Conservation (phyloP, 1,140 invertebrate species). For the Aphelenchoides avenae region DNA sequence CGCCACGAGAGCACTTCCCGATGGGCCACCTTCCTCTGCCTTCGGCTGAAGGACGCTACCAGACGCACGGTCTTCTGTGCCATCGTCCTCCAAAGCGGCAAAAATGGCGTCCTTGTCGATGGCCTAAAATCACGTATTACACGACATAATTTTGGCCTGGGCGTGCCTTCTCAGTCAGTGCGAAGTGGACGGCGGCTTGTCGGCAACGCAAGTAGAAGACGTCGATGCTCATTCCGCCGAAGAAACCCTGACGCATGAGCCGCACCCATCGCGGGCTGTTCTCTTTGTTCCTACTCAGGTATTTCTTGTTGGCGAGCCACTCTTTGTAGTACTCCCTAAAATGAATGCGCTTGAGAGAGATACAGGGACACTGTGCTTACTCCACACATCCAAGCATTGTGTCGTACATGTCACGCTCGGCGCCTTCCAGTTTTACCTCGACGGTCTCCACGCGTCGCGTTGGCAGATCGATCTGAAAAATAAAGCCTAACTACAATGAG, state of each 20-base stretch:
- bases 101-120: constrained; percentile 52
- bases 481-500: too few species aligned
- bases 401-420: constrained; percentile 39
- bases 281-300: background rate
- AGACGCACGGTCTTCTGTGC: too few species aligned
- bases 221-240: constrained; percentile 38
- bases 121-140: constrained; percentile 40
- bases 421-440: constrained; percentile 32
- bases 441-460: constrained; percentile 31
- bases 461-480: too few species aligned
- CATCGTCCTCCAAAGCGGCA: too few species aligned
- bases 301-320: too few species aligned
- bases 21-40: too few species aligned
- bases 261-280: constrained; percentile 3
- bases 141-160: constrained; percentile 14
- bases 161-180: constrained; percentile 40
- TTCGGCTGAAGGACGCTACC: too few species aligned
- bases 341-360: too few species aligned
- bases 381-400: constrained; percentile 47
- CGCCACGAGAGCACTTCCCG: too few species aligned
- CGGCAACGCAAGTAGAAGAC: constrained; percentile 44
- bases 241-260: constrained; percentile 41
- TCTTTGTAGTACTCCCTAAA: too few species aligned
- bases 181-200: constrained; percentile 51
- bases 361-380: constrained; percentile 26